Percentiles rank a stretch among this genome's conserved stretches.
These are phyloP conservation scores for Salvelinus sp. DNA, from an alignment of 2,113 vertebrate species.

Conservation along the genomic window DNA sequence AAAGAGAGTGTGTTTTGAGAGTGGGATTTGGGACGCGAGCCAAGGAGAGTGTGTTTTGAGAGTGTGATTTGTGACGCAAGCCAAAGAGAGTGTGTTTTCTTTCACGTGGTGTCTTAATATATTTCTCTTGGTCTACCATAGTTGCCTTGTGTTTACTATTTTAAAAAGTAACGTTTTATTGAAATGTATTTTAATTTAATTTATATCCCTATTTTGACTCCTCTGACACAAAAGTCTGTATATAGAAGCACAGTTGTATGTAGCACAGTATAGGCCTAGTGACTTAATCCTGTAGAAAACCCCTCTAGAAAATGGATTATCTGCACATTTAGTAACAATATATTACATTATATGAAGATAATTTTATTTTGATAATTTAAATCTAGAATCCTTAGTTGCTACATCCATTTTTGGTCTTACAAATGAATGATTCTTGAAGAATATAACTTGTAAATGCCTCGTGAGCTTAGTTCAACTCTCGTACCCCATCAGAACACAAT, in stretches of 20 bases:
- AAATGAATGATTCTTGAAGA: too few species aligned
- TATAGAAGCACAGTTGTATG: slow-evolving; percentile 68
- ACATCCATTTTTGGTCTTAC: too few species aligned
- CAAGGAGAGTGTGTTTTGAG: slow-evolving; percentile 8
- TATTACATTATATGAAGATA: slow-evolving; percentile 28
- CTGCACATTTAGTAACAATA: slow-evolving; percentile 18
- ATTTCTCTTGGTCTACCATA: slow-evolving; percentile 69
- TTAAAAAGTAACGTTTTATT: slow-evolving; percentile 51
- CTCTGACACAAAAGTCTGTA: slow-evolving; percentile 47
- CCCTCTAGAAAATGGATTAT: slow-evolving; percentile 31
- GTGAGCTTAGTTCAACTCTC: too few species aligned
- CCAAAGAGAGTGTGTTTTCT: slow-evolving; percentile 27
- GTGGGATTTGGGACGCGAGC: too few species aligned
- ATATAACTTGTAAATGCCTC: too few species aligned
- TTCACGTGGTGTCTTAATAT: slow-evolving; percentile 46
- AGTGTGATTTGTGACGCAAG: too few species aligned
- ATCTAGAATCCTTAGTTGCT: not conserved
- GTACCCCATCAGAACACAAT: too few species aligned
- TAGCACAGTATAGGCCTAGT: slow-evolving; percentile 57
- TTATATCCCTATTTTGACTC: slow-evolving; percentile 42
- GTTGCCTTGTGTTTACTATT: slow-evolving; percentile 76
- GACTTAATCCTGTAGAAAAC: slow-evolving; percentile 23
- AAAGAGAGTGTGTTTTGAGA: too few species aligned
- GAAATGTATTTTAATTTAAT: slow-evolving; percentile 40
- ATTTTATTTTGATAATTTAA: slow-evolving; percentile 60